Conservation (phyloP, 1,140 invertebrate species). For the Aphis gossypii region DNA sequence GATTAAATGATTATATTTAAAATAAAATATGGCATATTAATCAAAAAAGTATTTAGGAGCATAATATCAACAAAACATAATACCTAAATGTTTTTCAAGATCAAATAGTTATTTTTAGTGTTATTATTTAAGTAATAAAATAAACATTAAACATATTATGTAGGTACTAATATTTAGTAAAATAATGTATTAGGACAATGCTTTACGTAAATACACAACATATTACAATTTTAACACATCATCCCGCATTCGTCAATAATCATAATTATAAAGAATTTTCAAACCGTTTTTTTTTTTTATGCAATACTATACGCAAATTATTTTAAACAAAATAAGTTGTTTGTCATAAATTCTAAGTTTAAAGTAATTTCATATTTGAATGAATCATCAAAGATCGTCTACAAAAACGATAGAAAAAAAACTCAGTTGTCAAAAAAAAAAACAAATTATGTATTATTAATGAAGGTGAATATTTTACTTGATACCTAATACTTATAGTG, state of each 20-base stretch:
- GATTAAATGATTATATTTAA: background rate
- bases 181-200: no score
- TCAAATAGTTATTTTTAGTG: background rate
- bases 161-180: no score
- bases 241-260: background rate
- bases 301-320: background rate
- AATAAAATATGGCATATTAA: background rate
- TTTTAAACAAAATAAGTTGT: background rate
- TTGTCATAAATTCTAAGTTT: background rate
- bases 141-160: no score
- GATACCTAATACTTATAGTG: background rate
- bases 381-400: background rate
- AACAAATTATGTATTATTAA: constrained; percentile 25
- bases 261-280: background rate
- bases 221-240: background rate
- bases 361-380: background rate
- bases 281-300: background rate
- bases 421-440: background rate
- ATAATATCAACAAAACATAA: background rate
- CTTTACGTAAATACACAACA: background rate
- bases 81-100: background rate
- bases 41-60: background rate
- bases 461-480: background rate
- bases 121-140: background rate
- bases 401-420: background rate